Conservation (phyloP, 2,888 invertebrate species). For the Allolobophora icterica region DNA sequence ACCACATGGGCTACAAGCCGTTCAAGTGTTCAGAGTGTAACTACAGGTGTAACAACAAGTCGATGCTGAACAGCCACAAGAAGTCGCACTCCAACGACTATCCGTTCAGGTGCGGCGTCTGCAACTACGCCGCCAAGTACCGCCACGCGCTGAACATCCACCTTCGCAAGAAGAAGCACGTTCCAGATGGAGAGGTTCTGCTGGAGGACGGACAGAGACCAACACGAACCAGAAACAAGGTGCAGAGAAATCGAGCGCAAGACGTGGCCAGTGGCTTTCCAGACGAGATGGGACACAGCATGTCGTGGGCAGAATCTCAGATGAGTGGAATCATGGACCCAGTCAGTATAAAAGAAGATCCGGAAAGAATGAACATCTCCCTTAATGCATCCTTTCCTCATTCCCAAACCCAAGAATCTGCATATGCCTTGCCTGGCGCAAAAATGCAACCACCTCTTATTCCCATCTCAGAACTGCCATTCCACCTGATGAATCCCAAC, state of each 20-base stretch:
- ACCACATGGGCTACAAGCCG: conserved; percentile 41
- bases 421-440: background rate
- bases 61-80: conserved; percentile 41
- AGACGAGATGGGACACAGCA: background rate
- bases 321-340: background rate
- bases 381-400: background rate
- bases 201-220: background rate
- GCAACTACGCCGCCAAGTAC: conserved; percentile 39
- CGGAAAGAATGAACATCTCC: background rate
- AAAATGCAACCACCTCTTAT: background rate
- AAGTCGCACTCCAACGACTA: conserved; percentile 40
- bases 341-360: background rate
- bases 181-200: background rate
- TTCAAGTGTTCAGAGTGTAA: conserved; percentile 35
- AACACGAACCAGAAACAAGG: background rate
- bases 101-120: conserved; percentile 39
- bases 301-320: background rate
- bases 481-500: background rate
- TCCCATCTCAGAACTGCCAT: background rate
- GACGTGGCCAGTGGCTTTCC: background rate
- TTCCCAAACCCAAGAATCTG: background rate
- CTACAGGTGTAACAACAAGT: conserved; percentile 42
- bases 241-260: background rate
- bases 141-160: conserved; percentile 40
- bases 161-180: conserved; percentile 28